Evolutionary conservation across 2,888 invertebrate genomes (phyloP).

Genomic region (Colletes collaris): DNA sequence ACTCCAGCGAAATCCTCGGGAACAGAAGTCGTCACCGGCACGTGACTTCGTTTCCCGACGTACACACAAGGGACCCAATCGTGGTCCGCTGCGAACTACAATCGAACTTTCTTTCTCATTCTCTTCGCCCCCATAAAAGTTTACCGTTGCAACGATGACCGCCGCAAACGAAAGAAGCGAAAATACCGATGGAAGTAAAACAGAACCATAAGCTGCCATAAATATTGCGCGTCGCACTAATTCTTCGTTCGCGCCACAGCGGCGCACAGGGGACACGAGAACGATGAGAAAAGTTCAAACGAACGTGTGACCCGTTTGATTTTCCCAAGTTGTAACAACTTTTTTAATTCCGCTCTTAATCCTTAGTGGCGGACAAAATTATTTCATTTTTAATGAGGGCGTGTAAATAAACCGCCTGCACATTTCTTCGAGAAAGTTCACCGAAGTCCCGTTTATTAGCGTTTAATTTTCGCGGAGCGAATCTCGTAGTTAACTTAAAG

Average conservation of each 20-base stretch:
- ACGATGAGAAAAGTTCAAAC: no score
- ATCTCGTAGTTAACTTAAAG: constrained; percentile 15
- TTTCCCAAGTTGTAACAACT: no score
- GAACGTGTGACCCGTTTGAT: no score
- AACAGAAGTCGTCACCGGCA: constrained; percentile 50
- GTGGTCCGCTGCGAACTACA: constrained; percentile 35
- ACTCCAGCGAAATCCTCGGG: constrained; percentile 38
- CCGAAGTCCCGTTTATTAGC: constrained; percentile 17
- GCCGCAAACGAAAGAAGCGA: constrained; percentile 8
- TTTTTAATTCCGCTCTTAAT: no score
- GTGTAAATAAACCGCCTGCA: no score
- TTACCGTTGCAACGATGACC: constrained; percentile 16
- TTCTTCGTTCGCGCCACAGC: not conserved
- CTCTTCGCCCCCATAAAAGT: constrained; percentile 28
- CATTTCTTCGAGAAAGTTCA: not conserved
- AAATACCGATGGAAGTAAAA: constrained; percentile 11
- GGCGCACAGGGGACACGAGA: no score
- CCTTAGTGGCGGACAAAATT: no score
- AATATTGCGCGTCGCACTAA: constrained; percentile 6
- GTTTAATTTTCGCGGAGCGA: constrained; percentile 20
- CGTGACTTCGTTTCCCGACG: constrained; percentile 50
- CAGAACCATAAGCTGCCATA: not conserved
- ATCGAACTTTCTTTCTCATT: constrained; percentile 44
- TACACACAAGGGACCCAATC: constrained; percentile 49
- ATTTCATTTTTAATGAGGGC: no score